Evolutionary conservation across 2,797 vertebrate genomes (phyloP).

Genomic region (Tamandua tetradactyla): DNA sequence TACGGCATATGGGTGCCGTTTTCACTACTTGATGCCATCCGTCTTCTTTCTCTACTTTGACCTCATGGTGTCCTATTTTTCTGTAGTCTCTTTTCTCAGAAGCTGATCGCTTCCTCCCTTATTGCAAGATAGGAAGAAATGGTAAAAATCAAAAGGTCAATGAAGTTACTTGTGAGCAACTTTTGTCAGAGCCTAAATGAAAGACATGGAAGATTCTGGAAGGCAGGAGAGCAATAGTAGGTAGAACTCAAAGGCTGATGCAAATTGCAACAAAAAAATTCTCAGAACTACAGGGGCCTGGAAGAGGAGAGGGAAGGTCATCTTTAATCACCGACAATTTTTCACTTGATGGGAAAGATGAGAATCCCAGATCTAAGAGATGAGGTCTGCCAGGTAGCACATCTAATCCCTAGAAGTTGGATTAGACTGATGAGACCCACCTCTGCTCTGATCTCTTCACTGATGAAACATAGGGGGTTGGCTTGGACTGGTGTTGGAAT

Average conservation of each 20-base stretch:
- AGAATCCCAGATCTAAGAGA: not conserved
- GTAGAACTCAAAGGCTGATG: not conserved
- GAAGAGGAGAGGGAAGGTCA: not conserved
- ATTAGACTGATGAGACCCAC: fast-evolving
- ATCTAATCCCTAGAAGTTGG: no score
- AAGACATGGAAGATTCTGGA: not conserved
- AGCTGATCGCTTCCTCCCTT: not conserved
- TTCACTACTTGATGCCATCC: no score
- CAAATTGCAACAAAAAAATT: not conserved
- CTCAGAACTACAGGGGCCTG: not conserved
- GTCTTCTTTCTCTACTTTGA: not conserved
- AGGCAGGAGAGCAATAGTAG: not conserved
- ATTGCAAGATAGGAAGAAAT: not conserved
- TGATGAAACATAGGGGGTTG: not conserved
- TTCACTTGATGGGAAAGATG: not conserved
- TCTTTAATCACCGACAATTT: not conserved
- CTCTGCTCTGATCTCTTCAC: not conserved
- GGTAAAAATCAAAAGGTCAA: not conserved
- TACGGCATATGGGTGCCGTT: not conserved
- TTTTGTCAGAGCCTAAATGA: not conserved
- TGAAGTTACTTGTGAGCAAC: not conserved
- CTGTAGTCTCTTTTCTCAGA: not conserved
- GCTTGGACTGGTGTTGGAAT: not conserved
- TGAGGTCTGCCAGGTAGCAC: not conserved
- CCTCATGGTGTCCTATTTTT: not conserved